phyloP scores from a whole-genome alignment of 2,888 invertebrate species.

The Clunio marinus region DNA sequence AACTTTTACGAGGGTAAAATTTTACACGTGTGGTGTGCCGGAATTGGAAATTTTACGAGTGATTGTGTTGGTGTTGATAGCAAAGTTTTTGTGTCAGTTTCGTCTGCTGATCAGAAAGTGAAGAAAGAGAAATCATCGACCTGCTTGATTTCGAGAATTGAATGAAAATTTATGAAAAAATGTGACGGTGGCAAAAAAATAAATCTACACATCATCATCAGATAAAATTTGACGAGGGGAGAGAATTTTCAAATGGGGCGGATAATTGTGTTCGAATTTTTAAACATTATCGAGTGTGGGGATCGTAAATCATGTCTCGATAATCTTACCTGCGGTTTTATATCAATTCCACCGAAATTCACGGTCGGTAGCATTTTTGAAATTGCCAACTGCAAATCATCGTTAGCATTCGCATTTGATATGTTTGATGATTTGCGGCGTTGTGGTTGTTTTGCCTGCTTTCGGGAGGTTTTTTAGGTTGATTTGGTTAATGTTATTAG shows the following conservation, averaged over 20 bases:
- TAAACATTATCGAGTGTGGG: no score
- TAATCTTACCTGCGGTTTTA: constrained; percentile 33
- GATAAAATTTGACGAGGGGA: background rate
- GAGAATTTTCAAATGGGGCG: no score
- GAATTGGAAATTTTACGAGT: background rate
- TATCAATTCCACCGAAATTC: constrained; percentile 21
- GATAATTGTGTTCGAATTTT: no score
- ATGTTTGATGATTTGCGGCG: constrained; percentile 37
- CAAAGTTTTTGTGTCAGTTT: no score
- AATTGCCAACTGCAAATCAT: constrained; percentile 38
- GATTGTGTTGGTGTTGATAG: background rate
- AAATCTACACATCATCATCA: constrained; percentile 7
- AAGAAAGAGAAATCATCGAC: background rate
- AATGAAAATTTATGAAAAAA: no score
- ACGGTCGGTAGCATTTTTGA: constrained; percentile 36
- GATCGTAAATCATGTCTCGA: background rate
- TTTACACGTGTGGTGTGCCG: no score
- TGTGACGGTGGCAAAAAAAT: no score
- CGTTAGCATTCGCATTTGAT: constrained; percentile 29
- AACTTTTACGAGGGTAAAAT: constrained; percentile 11
- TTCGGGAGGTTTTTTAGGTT: constrained; percentile 3
- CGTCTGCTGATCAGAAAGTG: constrained; percentile 1
- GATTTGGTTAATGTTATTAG: background rate
- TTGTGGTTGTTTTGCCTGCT: constrained; percentile 22
- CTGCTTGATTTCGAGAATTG: no score